Conservation (phyloP, 2,113 vertebrate genomes). For the Xyliphius kryptos region DNA sequence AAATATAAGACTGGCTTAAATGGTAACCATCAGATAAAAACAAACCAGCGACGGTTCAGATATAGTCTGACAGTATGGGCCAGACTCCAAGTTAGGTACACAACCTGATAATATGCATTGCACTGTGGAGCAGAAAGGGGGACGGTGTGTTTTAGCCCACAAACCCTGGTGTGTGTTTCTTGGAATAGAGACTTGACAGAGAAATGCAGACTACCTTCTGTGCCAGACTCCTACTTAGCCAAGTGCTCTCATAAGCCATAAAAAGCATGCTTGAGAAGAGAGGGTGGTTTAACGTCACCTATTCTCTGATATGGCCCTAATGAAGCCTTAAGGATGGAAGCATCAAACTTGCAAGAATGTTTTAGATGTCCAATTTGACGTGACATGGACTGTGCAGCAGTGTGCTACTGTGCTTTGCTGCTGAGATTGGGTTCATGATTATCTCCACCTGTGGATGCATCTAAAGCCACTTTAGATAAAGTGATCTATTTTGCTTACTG, state of each 20-base stretch:
- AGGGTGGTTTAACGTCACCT: not conserved
- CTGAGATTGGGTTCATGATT: too few species aligned
- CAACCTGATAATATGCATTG: constrained; percentile 20
- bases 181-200: constrained; percentile 30
- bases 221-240: constrained; percentile 13
- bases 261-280: constrained; percentile 27
- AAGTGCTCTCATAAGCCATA: constrained; percentile 15
- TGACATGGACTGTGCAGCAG: too few species aligned
- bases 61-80: constrained; percentile 9
- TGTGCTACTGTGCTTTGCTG: too few species aligned
- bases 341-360: too few species aligned
- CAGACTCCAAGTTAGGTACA: constrained; percentile 27
- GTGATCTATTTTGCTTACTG: too few species aligned
- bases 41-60: constrained; percentile 30
- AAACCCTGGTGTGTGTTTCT: constrained; percentile 5
- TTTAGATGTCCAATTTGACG: too few species aligned
- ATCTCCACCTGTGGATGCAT: too few species aligned
- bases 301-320: not conserved
- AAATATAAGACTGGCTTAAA: constrained; percentile 14
- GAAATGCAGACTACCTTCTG: constrained; percentile 21
- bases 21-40: constrained; percentile 28
- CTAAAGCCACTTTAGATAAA: too few species aligned
- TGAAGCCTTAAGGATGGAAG: constrained; percentile 4
- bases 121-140: constrained; percentile 3
- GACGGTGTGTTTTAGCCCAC: not conserved